Evolutionary conservation across 92 coral and sea anemone genomes (phyloP).

Genomic region (Zoanthus sociatus): DNA sequence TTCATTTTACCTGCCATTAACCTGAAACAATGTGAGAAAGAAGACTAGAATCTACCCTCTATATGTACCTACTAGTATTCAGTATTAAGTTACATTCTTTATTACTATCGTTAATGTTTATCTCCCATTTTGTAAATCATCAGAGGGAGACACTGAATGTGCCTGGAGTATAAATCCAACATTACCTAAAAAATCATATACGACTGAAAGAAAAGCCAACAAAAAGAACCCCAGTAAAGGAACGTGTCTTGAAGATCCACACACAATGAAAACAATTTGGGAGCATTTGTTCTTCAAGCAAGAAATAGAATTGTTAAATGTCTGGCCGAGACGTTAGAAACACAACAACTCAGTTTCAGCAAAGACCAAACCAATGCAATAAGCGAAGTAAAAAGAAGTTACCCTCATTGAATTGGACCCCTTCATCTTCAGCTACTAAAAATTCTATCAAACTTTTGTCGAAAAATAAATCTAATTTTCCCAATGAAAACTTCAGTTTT

Average conservation of each 20-base stretch:
- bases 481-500: background rate
- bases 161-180: background rate
- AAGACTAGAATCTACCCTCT: too few relatives aligned
- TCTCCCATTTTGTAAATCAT: background rate
- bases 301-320: slow-evolving; percentile 31
- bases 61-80: too few relatives aligned
- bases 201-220: background rate
- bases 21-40: too few relatives aligned
- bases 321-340: background rate
- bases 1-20: too few relatives aligned
- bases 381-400: background rate
- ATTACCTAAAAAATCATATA: background rate
- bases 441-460: slow-evolving; percentile 21
- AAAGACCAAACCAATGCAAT: background rate
- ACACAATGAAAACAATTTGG: background rate
- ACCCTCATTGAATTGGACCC: slow-evolving; percentile 6
- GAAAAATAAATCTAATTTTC: background rate
- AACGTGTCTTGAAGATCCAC: background rate
- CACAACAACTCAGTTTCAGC: background rate
- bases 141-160: background rate
- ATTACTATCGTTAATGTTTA: too few relatives aligned
- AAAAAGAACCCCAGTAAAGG: background rate
- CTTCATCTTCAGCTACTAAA: slow-evolving; percentile 1
- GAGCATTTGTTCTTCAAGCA: slow-evolving; percentile 25
- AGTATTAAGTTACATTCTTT: too few relatives aligned